Percentiles rank a stretch among this genome's conserved stretches.
These are phyloP conservation scores for Melieria omissa DNA, from an alignment of 2,888 invertebrate genomes.

Conservation along the genomic window DNA sequence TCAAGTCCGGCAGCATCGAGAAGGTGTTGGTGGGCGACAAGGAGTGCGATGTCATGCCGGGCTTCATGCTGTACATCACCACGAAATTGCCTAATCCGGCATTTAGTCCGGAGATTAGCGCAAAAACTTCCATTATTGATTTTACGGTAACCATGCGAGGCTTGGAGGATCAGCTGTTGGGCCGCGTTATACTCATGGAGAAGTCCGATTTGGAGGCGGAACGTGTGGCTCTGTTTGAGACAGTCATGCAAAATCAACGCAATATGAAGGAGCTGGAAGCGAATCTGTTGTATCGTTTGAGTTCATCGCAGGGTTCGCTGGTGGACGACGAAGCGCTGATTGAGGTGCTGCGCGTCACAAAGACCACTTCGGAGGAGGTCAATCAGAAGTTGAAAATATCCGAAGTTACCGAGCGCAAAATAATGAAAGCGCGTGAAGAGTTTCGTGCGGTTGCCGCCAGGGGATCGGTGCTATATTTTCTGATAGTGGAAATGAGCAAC, in stretches of 20 bases:
- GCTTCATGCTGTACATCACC: constrained; percentile 94
- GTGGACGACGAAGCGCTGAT: constrained; percentile 97
- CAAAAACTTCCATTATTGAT: constrained; percentile 96
- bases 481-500: constrained; percentile 97
- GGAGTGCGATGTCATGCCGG: constrained; percentile 96
- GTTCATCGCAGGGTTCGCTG: constrained; percentile 91
- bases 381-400: constrained; percentile 93
- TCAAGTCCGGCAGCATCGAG: constrained; percentile 95
- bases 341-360: constrained; percentile 86
- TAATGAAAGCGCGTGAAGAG: constrained; percentile 92
- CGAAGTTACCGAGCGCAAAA: constrained; percentile 93
- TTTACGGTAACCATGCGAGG: constrained; percentile 98
- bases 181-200: constrained; percentile 94
- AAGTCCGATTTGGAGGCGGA: constrained; percentile 96
- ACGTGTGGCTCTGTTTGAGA: constrained; percentile 90
- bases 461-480: constrained; percentile 93
- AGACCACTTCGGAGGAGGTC: constrained; percentile 92
- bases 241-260: constrained; percentile 95
- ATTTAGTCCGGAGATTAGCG: constrained; percentile 96
- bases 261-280: constrained; percentile 96
- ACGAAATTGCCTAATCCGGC: constrained; percentile 96
- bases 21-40: constrained; percentile 96
- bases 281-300: constrained; percentile 89
- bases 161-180: constrained; percentile 92
- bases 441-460: constrained; percentile 94